Evolutionary conservation across 2,888 invertebrate genomes (phyloP).

Genomic region (Drosophila vallismaia): DNA sequence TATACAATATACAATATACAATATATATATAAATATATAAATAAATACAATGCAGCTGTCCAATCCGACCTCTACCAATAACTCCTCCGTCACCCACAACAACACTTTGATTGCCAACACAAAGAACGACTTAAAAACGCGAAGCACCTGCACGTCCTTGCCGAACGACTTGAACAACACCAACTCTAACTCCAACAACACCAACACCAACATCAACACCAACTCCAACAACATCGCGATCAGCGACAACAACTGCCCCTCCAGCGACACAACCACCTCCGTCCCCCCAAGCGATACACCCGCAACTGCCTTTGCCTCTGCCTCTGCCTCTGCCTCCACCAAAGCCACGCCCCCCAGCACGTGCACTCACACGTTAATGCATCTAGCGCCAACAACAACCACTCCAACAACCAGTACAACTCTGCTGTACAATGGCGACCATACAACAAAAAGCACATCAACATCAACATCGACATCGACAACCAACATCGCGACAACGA

Average conservation of each 20-base stretch:
- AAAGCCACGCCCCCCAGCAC: conserved; percentile 60
- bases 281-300: conserved; percentile 31
- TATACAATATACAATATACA: conserved; percentile 24
- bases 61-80: conserved; percentile 52
- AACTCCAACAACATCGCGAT: conserved; percentile 34
- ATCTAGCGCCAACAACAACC: conserved; percentile 58
- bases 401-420: conserved; percentile 46
- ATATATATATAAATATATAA: too few species aligned
- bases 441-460: conserved; percentile 50
- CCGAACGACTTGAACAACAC: conserved; percentile 26
- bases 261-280: conserved; percentile 13
- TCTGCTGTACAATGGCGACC: conserved; percentile 45
- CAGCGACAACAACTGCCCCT: conserved; percentile 21
- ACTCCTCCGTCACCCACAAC: conserved; percentile 49
- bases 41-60: conserved; percentile 62
- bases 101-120: conserved; percentile 38
- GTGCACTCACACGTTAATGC: conserved; percentile 69
- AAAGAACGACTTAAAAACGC: conserved; percentile 50
- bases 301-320: conserved; percentile 31
- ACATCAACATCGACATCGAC: conserved; percentile 43
- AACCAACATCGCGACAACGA: conserved; percentile 42
- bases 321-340: conserved; percentile 51
- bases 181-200: conserved; percentile 29
- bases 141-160: conserved; percentile 72
- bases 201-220: conserved; percentile 36